phyloP scores from a whole-genome alignment of 2,113 vertebrate species.

The Saccopteryx leptura region DNA sequence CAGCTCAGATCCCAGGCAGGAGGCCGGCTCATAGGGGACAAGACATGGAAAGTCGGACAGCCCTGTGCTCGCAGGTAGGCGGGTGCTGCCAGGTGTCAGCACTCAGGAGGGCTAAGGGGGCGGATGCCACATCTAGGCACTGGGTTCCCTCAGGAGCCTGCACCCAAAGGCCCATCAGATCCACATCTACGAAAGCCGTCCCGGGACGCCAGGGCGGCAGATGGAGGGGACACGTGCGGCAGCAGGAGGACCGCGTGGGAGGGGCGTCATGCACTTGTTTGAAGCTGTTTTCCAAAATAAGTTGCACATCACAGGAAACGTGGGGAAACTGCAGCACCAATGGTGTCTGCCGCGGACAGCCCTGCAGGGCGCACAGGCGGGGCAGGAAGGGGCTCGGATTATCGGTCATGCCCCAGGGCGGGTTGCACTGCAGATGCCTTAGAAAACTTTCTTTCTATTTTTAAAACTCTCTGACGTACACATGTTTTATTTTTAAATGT shows the following conservation, averaged over 20 bases:
- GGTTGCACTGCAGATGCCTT: not conserved
- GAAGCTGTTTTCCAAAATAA: not conserved
- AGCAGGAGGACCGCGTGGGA: not conserved
- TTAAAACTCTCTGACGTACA: not conserved
- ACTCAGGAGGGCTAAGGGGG: not conserved
- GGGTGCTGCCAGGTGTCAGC: not conserved
- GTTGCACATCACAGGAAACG: too few species aligned
- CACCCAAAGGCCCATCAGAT: not conserved
- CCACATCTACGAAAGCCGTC: not conserved
- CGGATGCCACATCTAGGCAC: not conserved
- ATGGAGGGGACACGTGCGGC: rapidly evolving
- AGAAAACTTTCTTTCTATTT: not conserved
- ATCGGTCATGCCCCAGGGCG: not conserved
- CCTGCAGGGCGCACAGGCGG: not conserved
- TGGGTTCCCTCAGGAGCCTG: not conserved
- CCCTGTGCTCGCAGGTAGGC: not conserved
- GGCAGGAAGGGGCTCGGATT: not conserved
- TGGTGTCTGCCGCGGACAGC: not conserved
- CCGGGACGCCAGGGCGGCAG: rapidly evolving
- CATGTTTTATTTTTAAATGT: not conserved
- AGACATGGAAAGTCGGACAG: not conserved
- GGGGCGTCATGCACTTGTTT: not conserved
- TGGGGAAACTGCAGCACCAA: too few species aligned
- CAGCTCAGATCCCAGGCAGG: not conserved
- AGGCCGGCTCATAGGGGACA: not conserved